Evolutionary conservation across 2,113 vertebrate species (phyloP).

Genomic region (Scolopax mira): DNA sequence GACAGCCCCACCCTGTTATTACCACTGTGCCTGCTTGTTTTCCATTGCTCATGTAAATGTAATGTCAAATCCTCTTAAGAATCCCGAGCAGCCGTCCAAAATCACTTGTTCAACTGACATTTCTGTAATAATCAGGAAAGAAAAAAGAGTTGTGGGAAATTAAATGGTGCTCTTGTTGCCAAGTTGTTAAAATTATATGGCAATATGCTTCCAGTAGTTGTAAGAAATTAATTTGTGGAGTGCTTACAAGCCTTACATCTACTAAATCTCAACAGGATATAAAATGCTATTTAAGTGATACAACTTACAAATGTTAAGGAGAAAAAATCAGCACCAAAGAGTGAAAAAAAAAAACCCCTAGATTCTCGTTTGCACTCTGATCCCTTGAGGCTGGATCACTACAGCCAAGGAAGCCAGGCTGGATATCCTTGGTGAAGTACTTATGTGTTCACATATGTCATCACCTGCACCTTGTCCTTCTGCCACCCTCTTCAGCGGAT

Average conservation of each 20-base stretch:
- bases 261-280: constrained; percentile 58
- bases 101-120: constrained; percentile 56
- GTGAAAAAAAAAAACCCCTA: neutral
- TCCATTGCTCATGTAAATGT: constrained; percentile 48
- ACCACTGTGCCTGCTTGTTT: neutral
- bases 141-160: constrained; percentile 64
- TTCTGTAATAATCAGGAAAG: constrained; percentile 61
- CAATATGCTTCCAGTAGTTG: constrained; percentile 64
- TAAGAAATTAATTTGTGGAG: constrained; percentile 69
- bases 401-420: neutral
- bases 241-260: constrained; percentile 59
- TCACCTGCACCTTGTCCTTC: neutral
- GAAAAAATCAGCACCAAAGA: constrained; percentile 29
- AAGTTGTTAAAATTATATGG: constrained; percentile 66
- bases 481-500: neutral
- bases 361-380: neutral
- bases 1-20: neutral
- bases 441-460: fast-evolving
- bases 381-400: neutral
- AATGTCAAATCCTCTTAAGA: constrained; percentile 59
- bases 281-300: constrained; percentile 59
- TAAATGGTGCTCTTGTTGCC: constrained; percentile 48
- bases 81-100: constrained; percentile 38
- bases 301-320: constrained; percentile 17
- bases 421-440: neutral